phyloP scores from a whole-genome alignment of 2,888 invertebrate species.

The Eupithecia abbreviata region DNA sequence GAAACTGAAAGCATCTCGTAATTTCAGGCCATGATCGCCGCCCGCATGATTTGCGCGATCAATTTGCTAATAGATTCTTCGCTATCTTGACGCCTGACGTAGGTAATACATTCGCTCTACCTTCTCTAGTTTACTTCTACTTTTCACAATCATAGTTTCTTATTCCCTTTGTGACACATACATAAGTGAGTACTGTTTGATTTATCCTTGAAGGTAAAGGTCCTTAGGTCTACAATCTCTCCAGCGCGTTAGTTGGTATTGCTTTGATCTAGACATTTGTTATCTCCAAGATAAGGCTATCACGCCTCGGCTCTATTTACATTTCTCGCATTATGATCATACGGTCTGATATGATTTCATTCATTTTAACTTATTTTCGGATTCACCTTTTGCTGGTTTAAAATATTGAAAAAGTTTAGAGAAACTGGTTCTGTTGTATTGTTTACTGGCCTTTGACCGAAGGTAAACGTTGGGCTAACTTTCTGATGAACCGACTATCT shows the following conservation, averaged over 20 bases:
- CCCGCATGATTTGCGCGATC: constrained; percentile 26
- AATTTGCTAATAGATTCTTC: constrained; percentile 21
- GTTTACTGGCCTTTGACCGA: constrained; percentile 3
- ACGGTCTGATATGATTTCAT: background rate
- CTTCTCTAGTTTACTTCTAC: background rate
- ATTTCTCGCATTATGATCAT: constrained; percentile 10
- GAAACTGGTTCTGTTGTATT: background rate
- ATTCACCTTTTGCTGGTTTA: background rate
- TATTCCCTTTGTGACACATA: background rate
- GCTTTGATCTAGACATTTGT: constrained; percentile 19
- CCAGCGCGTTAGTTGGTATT: constrained; percentile 19
- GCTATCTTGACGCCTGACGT: constrained; percentile 18
- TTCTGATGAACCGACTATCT: background rate
- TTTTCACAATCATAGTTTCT: background rate
- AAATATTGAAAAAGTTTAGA: constrained; percentile 1
- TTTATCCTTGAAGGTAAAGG: constrained; percentile 18
- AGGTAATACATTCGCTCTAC: constrained; percentile 6
- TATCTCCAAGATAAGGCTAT: constrained; percentile 29
- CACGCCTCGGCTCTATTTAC: constrained; percentile 22
- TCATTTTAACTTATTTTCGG: background rate
- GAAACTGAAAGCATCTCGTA: constrained; percentile 14
- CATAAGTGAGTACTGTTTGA: background rate
- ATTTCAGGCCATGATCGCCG: constrained; percentile 27
- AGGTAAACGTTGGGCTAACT: background rate
- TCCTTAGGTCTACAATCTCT: constrained; percentile 1